Evolutionary conservation across 2,797 vertebrate genomes (phyloP).

Genomic region (Aphelocoma californica): DNA sequence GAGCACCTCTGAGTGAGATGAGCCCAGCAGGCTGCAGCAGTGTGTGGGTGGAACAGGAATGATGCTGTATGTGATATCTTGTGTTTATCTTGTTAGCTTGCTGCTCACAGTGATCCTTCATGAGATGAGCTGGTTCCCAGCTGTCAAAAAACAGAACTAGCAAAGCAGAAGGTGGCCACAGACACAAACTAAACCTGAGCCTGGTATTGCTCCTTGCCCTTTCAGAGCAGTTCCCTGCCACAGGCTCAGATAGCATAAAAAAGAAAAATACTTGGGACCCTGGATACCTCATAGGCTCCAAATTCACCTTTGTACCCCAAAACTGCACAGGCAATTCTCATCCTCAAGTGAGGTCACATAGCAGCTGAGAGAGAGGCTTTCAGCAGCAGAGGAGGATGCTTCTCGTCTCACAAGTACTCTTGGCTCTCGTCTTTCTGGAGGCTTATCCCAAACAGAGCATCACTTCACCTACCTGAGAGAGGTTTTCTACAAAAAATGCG

Average conservation of each 20-base stretch:
- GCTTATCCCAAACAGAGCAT: neutral
- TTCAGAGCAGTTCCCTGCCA: neutral
- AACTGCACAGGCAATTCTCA: neutral
- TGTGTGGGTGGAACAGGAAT: neutral
- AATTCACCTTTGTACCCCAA: neutral
- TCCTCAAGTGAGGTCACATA: neutral
- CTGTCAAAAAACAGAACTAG: neutral
- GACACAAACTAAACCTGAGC: neutral
- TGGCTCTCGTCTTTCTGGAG: neutral
- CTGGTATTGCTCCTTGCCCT: neutral
- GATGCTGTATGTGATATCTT: neutral
- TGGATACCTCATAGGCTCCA: neutral
- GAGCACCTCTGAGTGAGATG: neutral
- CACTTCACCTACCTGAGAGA: neutral
- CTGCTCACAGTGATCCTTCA: neutral
- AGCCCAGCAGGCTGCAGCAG: neutral
- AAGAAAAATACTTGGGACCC: neutral
- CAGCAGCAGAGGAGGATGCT: neutral
- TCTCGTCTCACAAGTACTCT: neutral
- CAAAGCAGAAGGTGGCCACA: neutral
- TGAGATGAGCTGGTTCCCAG: neutral
- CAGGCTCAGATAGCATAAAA: neutral
- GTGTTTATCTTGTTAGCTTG: neutral
- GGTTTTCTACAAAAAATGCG: neutral
- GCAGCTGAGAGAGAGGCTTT: neutral